Evolutionary conservation across 2,797 vertebrate genomes (phyloP).

Genomic region (Hydrophis major): DNA sequence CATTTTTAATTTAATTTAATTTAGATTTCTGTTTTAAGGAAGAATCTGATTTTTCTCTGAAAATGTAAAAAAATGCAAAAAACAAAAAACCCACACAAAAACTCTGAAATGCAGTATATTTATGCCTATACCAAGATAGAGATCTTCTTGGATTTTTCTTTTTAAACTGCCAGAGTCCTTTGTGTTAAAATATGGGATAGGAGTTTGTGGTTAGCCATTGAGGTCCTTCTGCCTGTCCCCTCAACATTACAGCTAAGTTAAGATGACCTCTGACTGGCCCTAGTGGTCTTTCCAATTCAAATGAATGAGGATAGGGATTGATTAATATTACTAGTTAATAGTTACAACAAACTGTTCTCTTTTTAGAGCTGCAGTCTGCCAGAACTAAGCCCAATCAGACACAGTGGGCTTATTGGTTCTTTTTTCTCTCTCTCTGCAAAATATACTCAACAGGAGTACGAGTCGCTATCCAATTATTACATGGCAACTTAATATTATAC

Average conservation of each 20-base stretch:
- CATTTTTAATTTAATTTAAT: neutral
- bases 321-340: neutral
- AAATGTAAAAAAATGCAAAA: neutral
- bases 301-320: neutral
- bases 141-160: neutral
- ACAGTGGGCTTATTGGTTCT: neutral
- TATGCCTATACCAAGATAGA: neutral
- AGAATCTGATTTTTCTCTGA: neutral
- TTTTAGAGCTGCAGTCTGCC: neutral
- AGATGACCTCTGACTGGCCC: neutral
- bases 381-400: neutral
- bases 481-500: neutral
- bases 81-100: neutral
- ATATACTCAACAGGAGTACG: neutral
- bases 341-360: neutral
- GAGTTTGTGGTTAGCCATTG: neutral
- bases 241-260: neutral
- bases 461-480: neutral
- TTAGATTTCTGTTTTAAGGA: neutral
- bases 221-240: neutral
- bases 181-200: neutral
- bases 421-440: neutral
- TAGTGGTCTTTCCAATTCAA: neutral
- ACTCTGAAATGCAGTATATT: neutral
- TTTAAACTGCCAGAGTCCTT: too few relatives aligned